A percentile compares a stretch with the other conserved stretches of the same genome.
phyloP scores from a whole-genome alignment of 2,888 invertebrate genomes.

The Cephus runcator region DNA sequence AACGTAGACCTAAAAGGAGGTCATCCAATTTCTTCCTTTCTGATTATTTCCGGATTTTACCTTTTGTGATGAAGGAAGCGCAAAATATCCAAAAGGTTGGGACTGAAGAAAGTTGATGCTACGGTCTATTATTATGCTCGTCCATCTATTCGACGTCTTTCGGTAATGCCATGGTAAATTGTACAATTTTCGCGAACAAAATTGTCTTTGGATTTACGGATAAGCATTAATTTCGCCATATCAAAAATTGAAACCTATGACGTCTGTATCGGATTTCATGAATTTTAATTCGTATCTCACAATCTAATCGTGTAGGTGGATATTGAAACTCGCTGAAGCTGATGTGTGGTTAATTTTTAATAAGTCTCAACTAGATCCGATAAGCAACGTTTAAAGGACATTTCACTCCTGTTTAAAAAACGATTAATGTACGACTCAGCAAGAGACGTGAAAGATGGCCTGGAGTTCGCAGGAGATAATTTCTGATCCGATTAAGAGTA shows the following conservation, averaged over 20 bases:
- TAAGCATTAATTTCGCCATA: not conserved
- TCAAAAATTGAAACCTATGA: not conserved
- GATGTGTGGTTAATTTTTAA: constrained; percentile 11
- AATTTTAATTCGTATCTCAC: not conserved
- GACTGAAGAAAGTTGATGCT: not conserved
- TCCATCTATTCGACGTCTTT: not conserved
- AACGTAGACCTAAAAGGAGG: not conserved
- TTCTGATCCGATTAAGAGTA: not conserved
- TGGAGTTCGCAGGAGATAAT: not conserved
- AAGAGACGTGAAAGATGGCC: constrained; percentile 18
- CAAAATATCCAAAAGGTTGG: not conserved
- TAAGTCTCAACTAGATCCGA: constrained; percentile 1
- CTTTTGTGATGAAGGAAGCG: not conserved
- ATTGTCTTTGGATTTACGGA: not conserved
- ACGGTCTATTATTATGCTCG: not conserved
- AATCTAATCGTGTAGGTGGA: not conserved
- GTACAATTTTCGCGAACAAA: not conserved
- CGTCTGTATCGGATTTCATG: not conserved
- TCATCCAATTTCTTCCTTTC: not conserved
- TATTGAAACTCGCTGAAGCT: constrained; percentile 4
- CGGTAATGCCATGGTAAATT: not conserved
- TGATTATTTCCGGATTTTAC: not conserved
- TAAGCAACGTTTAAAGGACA: not conserved
- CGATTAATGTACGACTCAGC: constrained; percentile 12
- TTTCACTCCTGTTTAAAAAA: constrained; percentile 16